phyloP scores from a whole-genome alignment of 2,113 vertebrate genomes.

The Oreotrochilus melanogaster region DNA sequence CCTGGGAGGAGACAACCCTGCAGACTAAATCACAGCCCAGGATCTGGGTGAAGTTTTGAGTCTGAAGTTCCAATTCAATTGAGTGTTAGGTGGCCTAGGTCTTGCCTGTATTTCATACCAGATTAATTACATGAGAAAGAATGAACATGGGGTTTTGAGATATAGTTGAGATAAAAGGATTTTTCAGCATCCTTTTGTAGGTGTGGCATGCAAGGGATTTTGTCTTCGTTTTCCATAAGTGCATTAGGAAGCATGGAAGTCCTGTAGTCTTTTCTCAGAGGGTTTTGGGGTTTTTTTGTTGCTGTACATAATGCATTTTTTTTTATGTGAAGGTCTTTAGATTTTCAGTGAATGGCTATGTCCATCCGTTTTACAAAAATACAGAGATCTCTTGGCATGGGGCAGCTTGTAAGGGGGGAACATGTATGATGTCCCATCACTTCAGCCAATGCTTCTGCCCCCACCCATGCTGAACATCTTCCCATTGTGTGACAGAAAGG shows the following conservation, averaged over 20 bases:
- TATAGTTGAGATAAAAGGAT: not conserved
- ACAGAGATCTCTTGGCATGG: not conserved
- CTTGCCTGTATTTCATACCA: not conserved
- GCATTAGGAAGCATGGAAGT: not conserved
- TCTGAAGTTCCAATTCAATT: not conserved
- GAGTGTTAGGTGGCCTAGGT: not conserved
- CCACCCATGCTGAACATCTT: accelerated
- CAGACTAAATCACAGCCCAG: not conserved
- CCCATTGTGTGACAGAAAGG: accelerated
- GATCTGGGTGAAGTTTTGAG: not conserved
- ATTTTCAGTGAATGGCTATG: not conserved
- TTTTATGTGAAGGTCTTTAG: not conserved
- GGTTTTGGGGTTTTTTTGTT: not conserved
- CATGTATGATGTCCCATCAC: not conserved
- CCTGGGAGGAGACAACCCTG: not conserved
- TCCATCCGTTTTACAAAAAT: not conserved
- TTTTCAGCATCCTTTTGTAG: not conserved
- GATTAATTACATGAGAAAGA: not conserved
- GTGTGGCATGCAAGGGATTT: not conserved
- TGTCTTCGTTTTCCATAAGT: not conserved
- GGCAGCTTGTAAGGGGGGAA: not conserved
- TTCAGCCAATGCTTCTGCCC: not conserved
- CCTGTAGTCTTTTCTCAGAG: not conserved
- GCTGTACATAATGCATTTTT: not conserved
- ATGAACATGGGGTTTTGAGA: accelerated